Conservation (phyloP, 2,888 invertebrate genomes). For the Cephonodes hylas region DNA sequence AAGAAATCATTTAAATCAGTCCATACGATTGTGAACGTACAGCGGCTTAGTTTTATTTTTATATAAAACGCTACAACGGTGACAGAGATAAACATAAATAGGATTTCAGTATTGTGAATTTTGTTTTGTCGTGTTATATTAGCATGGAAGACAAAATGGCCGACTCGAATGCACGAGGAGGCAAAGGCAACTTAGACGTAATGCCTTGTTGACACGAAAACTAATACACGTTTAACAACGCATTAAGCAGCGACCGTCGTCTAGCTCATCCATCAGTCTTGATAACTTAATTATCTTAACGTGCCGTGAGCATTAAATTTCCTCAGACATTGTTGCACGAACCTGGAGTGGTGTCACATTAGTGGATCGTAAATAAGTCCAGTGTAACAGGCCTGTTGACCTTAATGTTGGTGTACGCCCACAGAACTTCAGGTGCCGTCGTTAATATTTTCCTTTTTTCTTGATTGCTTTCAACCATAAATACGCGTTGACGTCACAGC, state of each 20-base stretch:
- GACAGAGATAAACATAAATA: no score
- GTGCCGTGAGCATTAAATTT: background rate
- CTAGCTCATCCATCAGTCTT: background rate
- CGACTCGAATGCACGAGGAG: background rate
- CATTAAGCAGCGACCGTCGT: background rate
- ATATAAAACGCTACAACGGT: no score
- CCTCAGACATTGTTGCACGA: background rate
- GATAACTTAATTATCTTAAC: background rate
- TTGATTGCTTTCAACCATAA: constrained; percentile 6
- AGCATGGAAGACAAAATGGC: background rate
- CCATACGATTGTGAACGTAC: background rate
- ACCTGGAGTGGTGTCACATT: constrained; percentile 16
- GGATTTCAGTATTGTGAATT: no score
- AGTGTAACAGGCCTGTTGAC: constrained; percentile 13
- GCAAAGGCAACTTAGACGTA: background rate
- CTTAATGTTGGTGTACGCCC: constrained; percentile 12
- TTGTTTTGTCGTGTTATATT: no score
- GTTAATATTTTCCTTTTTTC: constrained; percentile 10
- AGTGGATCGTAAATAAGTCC: constrained; percentile 21
- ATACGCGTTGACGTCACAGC: constrained; percentile 12
- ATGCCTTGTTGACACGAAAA: background rate
- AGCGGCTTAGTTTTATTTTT: background rate
- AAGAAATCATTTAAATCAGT: constrained; percentile 15
- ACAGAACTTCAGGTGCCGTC: constrained; percentile 1
- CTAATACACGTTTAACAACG: background rate